These are phyloP conservation scores for Sarcophaga caerulescens DNA, from an alignment of 2,888 invertebrate genomes.

Conservation along the genomic window DNA sequence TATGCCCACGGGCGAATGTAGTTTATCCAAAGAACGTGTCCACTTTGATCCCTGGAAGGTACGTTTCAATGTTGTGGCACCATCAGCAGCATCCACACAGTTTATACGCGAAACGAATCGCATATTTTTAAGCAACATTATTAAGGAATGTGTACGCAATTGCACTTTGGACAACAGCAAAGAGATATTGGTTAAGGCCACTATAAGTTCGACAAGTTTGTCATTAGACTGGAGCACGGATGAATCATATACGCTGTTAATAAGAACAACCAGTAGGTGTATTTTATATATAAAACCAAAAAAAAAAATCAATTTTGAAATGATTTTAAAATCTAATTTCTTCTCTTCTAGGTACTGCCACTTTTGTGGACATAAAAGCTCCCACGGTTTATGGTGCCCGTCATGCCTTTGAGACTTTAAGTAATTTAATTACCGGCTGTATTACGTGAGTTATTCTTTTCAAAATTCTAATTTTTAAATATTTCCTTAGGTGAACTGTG, in stretches of 20 bases:
- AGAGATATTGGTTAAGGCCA: conserved; percentile 83
- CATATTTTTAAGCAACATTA: conserved; percentile 83
- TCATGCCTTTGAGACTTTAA: conserved; percentile 89
- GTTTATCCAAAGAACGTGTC: conserved; percentile 80
- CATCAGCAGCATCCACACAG: conserved; percentile 81
- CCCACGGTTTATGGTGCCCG: conserved; percentile 88
- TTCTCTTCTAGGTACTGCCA: conserved; percentile 78
- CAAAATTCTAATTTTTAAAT: neutral
- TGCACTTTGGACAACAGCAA: conserved; percentile 82
- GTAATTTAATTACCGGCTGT: conserved; percentile 84
- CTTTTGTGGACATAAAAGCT: conserved; percentile 83
- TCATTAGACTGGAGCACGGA: conserved; percentile 86
- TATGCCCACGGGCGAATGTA: conserved; percentile 83
- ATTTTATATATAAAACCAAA: neutral
- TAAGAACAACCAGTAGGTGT: conserved; percentile 83
- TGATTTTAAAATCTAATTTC: neutral
- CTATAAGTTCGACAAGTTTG: conserved; percentile 82
- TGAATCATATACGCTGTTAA: conserved; percentile 85
- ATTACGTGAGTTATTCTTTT: conserved; percentile 67
- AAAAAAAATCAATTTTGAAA: neutral
- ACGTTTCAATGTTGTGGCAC: conserved; percentile 82
- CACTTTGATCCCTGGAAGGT: conserved; percentile 83
- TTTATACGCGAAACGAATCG: conserved; percentile 83
- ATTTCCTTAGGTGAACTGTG: neutral
- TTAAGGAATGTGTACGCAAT: conserved; percentile 83